Evolutionary conservation across 1,140 invertebrate species (phyloP), one percentile per base, ranked within the genome.

Genomic region (Lutraria rhynchaena): DNA sequence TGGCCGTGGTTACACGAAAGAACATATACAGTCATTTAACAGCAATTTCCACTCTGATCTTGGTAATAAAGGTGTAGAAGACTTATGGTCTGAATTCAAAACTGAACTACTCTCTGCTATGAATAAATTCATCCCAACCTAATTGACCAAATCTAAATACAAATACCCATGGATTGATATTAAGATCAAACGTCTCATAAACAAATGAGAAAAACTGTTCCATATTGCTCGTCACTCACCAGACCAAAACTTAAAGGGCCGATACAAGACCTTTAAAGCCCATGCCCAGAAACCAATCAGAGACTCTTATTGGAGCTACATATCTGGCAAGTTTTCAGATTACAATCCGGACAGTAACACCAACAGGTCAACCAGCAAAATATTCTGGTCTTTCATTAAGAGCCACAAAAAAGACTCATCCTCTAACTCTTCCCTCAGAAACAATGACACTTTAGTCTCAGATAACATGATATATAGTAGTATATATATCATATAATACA

Each of bases 301-400:
- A 63, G 31, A 35, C 31, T 33, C 60, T 22, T 37, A 63, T 35
- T 63, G 33, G 29, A 33, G 31, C 4, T 63, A 63, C 19, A 5
- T 63, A 11, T 35, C 29, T 37, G n/a, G 33, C 15, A n/a, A 35
- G 11, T 63, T 63, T 35, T 7, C 37, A 7, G 37, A 41, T 15
- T 41, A 5, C 5, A 15, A 41, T 7, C 5, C 5, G 17, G 31
- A 37, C 3, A 2, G 1, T 19, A 19, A 15, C 31, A 7, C 3
- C 2, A 29, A 22, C 22, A 33, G 24, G 37, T 4, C 9, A 31
- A 63, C 27, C 7, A 33, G 22, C 11, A 63, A 63, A 35, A 63
- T 22, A 29, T 63, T 63, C 22, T 63, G 60, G 60, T 63, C 60
- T 3, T 63, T 35, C 31, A 37, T 63, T 15, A 63, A 63, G 13